Evolutionary conservation across 2,113 vertebrate genomes (phyloP).

Genomic region (Rynchops niger): DNA sequence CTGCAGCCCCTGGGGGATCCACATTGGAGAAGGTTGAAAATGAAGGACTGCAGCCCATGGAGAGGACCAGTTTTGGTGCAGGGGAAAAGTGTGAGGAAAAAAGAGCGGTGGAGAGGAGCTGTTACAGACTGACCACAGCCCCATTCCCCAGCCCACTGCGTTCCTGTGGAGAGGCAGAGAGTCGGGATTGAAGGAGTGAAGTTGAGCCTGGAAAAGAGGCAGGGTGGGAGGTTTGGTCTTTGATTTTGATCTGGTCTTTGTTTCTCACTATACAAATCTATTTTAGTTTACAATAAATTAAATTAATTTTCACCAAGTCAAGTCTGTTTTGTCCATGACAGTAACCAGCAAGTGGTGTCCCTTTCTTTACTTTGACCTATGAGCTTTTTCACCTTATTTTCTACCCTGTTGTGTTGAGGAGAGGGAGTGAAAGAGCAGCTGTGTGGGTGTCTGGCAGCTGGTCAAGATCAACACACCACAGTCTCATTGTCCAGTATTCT

Average conservation of each 20-base stretch:
- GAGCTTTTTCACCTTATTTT: background rate
- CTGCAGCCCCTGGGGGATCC: background rate
- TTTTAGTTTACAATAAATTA: background rate
- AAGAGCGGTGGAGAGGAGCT: background rate
- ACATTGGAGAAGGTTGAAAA: background rate
- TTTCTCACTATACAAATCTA: background rate
- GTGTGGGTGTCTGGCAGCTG: background rate
- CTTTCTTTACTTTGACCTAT: background rate
- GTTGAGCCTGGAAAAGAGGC: background rate
- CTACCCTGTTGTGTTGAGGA: background rate
- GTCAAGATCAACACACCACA: background rate
- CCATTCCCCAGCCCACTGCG: background rate
- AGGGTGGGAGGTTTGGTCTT: background rate
- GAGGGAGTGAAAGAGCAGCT: background rate
- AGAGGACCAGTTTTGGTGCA: background rate
- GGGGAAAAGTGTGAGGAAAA: background rate
- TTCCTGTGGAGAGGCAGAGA: fast-evolving
- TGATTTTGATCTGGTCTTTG: background rate
- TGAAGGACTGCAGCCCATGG: background rate
- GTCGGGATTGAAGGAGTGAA: fast-evolving
- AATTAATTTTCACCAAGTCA: background rate
- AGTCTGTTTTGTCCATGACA: background rate
- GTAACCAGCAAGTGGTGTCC: background rate
- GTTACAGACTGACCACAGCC: background rate
- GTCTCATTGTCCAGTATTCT: background rate